Conservation (phyloP, 2,113 vertebrate species). For the Lanius ludovicianus region DNA sequence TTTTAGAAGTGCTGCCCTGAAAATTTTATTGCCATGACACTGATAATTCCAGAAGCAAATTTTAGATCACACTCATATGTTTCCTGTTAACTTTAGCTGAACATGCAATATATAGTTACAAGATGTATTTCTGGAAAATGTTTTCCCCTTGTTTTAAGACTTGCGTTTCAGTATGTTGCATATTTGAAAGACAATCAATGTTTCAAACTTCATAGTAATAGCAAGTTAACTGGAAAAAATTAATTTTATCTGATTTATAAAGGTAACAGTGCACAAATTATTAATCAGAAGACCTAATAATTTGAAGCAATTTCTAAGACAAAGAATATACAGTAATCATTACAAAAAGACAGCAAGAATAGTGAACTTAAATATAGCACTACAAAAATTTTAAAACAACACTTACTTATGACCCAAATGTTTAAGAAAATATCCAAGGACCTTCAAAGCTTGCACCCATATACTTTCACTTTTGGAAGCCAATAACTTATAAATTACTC, state of each 20-base stretch:
- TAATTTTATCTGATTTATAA: not conserved
- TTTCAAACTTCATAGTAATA: not conserved
- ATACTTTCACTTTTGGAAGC: conserved; percentile 96
- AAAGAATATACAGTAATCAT: not conserved
- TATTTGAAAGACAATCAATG: not conserved
- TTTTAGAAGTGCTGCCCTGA: not conserved
- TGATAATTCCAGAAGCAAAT: not conserved
- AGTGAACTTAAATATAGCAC: not conserved
- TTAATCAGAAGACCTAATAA: not conserved
- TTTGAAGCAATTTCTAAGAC: not conserved
- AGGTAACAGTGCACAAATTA: not conserved
- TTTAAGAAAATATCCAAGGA: conserved; percentile 95
- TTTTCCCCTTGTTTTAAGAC: not conserved
- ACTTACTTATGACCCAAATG: conserved; percentile 98
- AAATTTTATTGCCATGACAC: not conserved
- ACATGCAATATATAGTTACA: not conserved
- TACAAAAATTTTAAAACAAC: not conserved
- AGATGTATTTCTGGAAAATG: not conserved
- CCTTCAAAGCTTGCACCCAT: conserved; percentile 95
- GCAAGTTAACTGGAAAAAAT: not conserved
- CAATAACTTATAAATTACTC: conserved; percentile 95
- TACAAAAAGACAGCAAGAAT: not conserved
- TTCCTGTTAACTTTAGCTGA: not conserved
- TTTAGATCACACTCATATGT: not conserved
- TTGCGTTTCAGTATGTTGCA: not conserved